phyloP scores from a whole-genome alignment of 2,113 vertebrate species.

The Hoplias malabaricus region DNA sequence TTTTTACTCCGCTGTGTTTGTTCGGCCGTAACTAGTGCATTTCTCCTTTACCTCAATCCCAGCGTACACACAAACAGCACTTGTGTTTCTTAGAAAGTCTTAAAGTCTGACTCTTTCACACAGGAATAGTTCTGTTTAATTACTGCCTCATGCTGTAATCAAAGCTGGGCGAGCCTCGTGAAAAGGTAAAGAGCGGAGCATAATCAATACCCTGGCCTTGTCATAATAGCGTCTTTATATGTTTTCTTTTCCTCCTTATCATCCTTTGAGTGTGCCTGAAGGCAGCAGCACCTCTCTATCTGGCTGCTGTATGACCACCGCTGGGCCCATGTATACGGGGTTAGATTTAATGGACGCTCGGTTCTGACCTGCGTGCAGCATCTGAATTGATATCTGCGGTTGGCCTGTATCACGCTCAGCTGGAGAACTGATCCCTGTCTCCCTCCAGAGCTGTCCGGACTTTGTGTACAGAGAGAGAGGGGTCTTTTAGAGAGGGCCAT shows the following conservation, averaged over 20 bases:
- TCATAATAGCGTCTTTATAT: conserved; percentile 27
- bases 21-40: conserved; percentile 56
- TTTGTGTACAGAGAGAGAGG: conserved; percentile 37
- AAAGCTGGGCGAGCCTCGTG: conserved; percentile 54
- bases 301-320: conserved; percentile 24
- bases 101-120: conserved; percentile 16
- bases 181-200: conserved; percentile 22
- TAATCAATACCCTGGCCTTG: conserved; percentile 19
- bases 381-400: conserved; percentile 46
- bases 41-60: conserved; percentile 40
- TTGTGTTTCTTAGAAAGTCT: background rate
- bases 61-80: background rate
- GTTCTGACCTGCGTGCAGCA: conserved; percentile 20
- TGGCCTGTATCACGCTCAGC: conserved; percentile 28
- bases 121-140: conserved; percentile 55
- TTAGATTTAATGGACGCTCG: conserved; percentile 33
- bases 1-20: conserved; percentile 61
- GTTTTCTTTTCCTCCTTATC: conserved; percentile 8
- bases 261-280: conserved; percentile 29
- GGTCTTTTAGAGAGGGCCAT: conserved; percentile 59
- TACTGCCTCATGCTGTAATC: conserved; percentile 69
- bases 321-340: background rate
- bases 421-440: conserved; percentile 40
- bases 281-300: background rate
- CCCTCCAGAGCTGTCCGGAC: conserved; percentile 26